Evolutionary conservation across 2,888 invertebrate genomes (phyloP), one percentile per base, ranked within the genome.

Genomic region (Pasiphila rectangulata): DNA sequence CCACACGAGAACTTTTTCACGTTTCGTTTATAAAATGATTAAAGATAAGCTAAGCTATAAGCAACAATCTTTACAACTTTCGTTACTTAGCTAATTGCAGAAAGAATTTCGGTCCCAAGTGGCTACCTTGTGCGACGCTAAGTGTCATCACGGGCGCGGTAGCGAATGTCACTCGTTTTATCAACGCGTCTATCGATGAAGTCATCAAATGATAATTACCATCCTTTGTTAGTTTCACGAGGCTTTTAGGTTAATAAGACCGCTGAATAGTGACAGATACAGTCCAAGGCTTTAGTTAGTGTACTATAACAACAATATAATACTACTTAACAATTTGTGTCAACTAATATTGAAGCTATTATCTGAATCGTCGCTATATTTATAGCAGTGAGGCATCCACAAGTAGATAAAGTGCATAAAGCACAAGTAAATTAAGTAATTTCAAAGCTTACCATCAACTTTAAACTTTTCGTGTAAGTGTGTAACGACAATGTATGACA

Each of bases 181-280:
- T 67, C 64, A 62, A 52, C 48, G 12, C 51, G 45, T 29, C 60
- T 50, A 67, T 68, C 64, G 61, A 64, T 59, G 57, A 59, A 61
- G 62, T 56, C 69, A 64, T 67, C 64, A 66, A 65, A 60, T 51
- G 55, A 61, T 67, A 74, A 72, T 75, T 71, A 65, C 58, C 45
- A 46, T 56, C 54, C 41, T 57, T 59, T 57, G 53, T 45, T 34
- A 51, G 55, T 43, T 51, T 53, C 56, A 58, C 45, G 55, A 43
- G 37, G 66, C 73, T 76, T 72, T 75, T 70, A 70, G 61, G 57
- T 48, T 75, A 72, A 75, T 72, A 61, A 48, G 47, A 48, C 56
- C 46, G 35, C 44, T 44, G 58, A 51, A 46, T 50, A 24, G 49
- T 50, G 38, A 46, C 43, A 21, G 38, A 59, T 32, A 46, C 42